Evolutionary conservation across 2,113 vertebrate genomes (phyloP).

Genomic region (Periophthalmus modestus): DNA sequence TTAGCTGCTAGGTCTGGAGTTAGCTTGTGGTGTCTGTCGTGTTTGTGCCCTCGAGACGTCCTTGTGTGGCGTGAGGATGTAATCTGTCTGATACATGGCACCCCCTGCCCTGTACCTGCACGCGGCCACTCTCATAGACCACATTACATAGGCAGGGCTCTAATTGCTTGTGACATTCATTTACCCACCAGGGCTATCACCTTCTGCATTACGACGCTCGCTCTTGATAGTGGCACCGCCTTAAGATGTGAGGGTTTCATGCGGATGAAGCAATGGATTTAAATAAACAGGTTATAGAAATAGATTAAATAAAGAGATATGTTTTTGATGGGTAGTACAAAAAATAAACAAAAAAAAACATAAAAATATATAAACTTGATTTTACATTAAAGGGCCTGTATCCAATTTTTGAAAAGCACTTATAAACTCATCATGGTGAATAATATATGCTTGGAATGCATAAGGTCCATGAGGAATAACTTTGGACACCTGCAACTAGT

Average conservation of each 20-base stretch:
- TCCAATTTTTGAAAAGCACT: no score
- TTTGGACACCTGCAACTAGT: no score
- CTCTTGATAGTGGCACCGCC: slow-evolving; percentile 34
- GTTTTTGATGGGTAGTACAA: no score
- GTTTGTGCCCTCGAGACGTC: slow-evolving; percentile 72
- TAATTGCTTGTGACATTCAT: slow-evolving; percentile 80
- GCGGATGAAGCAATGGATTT: slow-evolving; percentile 7
- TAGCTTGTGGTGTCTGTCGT: slow-evolving; percentile 15
- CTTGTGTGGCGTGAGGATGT: slow-evolving; percentile 68
- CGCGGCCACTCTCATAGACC: slow-evolving; percentile 58
- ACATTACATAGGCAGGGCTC: slow-evolving; percentile 61
- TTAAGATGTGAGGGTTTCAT: slow-evolving; percentile 9
- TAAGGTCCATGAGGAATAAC: no score
- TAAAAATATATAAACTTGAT: neutral
- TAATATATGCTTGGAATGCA: no score
- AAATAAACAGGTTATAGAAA: no score
- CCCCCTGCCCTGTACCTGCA: slow-evolving; percentile 63
- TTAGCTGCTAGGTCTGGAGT: neutral
- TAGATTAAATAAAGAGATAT: no score
- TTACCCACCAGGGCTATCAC: slow-evolving; percentile 73
- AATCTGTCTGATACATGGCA: slow-evolving; percentile 75
- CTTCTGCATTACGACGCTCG: slow-evolving; percentile 62
- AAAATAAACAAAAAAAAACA: neutral
- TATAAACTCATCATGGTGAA: no score
- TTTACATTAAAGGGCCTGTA: no score